These are phyloP conservation scores for Caenorhabditis latens DNA, from an alignment of 1,140 invertebrate genomes.

Conservation along the genomic window DNA sequence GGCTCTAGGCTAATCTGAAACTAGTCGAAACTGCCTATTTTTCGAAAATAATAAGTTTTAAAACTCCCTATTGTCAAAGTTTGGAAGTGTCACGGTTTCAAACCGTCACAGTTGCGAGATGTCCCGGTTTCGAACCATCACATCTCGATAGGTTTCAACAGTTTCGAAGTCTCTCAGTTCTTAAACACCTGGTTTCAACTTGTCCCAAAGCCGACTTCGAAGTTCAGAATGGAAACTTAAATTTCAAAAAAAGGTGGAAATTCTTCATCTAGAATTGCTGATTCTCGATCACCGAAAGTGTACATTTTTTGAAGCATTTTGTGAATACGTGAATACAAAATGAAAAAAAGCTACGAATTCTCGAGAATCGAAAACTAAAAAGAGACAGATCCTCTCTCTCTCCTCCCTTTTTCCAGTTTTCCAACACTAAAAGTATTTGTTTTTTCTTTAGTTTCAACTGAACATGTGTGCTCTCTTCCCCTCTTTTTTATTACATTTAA, in stretches of 20 bases:
- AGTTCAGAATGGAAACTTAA: background rate
- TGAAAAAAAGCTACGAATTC: slow-evolving; percentile 36
- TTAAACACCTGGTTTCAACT: too few relatives aligned
- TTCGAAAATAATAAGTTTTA: too few relatives aligned
- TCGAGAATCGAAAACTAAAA: slow-evolving; percentile 7
- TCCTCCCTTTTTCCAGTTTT: background rate
- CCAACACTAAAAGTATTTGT: background rate
- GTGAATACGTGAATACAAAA: slow-evolving; percentile 14
- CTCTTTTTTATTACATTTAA: slow-evolving; percentile 10
- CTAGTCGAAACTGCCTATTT: too few relatives aligned
- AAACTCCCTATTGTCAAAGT: too few relatives aligned
- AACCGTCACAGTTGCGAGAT: too few relatives aligned
- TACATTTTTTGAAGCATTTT: background rate
- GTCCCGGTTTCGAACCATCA: too few relatives aligned
- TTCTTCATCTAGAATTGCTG: background rate
- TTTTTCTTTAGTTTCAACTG: slow-evolving; percentile 13
- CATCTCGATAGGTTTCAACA: too few relatives aligned
- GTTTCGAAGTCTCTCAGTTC: too few relatives aligned
- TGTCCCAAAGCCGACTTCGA: too few relatives aligned
- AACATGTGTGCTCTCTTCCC: background rate
- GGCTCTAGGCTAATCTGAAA: too few relatives aligned
- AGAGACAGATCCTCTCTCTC: background rate
- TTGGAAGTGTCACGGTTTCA: too few relatives aligned
- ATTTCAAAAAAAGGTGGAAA: background rate
- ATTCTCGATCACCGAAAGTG: background rate